Evolutionary conservation across 92 coral and sea anemone genomes (phyloP).

Genomic region (Paramuricea clavata): DNA sequence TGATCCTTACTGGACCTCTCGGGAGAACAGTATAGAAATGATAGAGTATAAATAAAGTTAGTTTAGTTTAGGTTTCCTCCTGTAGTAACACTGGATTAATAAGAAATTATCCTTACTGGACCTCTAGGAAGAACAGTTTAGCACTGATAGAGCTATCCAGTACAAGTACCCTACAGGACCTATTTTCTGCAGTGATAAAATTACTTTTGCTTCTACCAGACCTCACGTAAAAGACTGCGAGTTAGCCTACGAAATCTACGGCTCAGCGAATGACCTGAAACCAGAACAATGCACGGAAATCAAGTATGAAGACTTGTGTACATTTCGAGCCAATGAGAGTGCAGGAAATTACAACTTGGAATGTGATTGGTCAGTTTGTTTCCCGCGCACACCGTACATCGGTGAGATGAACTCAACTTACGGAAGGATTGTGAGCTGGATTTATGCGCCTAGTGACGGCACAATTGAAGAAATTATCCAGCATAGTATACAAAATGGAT

Average conservation of each 20-base stretch:
- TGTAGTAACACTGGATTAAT: too few species aligned
- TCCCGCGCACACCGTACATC: constrained; percentile 31
- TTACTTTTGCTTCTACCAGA: not conserved
- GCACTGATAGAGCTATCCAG: not conserved
- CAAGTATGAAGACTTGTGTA: constrained; percentile 11
- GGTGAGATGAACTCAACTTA: constrained; percentile 35
- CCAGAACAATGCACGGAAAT: not conserved
- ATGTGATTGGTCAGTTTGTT: constrained; percentile 42
- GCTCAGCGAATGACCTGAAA: constrained; percentile 11
- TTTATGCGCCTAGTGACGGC: not conserved
- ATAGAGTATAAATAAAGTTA: too few species aligned
- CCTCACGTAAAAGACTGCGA: constrained; percentile 1
- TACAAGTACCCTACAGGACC: too few species aligned
- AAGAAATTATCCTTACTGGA: too few species aligned
- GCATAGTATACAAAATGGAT: constrained; percentile 28
- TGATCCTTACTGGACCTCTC: too few species aligned
- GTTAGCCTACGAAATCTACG: constrained; percentile 4
- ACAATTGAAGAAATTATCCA: constrained; percentile 40
- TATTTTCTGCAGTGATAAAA: not conserved
- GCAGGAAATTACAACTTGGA: not conserved
- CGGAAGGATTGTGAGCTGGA: constrained; percentile 40
- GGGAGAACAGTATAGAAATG: too few species aligned
- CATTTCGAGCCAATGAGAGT: not conserved
- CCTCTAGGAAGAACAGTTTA: not conserved
- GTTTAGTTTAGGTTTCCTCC: too few species aligned